Base-by-base conservation (phyloP, 2,888 invertebrate genomes). In the Cryptocheilus praepositus region DNA sequence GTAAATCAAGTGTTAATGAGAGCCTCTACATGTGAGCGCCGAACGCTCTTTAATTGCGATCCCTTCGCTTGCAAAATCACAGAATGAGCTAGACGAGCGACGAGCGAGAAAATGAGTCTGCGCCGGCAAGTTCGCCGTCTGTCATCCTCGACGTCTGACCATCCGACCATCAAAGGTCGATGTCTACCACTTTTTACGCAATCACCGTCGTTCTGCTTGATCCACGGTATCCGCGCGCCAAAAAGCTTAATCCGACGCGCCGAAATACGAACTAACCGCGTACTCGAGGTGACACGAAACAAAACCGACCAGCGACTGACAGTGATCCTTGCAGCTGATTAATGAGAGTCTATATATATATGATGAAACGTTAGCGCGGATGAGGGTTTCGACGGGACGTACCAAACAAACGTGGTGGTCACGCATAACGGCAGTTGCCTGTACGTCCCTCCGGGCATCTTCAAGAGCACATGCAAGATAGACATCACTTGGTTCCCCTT, bases 401-500 rank as follows among this genome's bases (percentile, higher is more conserved):
- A 95, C 93, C 98, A 97, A 92, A 98, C 98, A 90, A 99, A 99
- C 93, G 97, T 99, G 92, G 98, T 99, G 92, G 98, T 99, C 92
- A 94, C 95, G 92, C 94, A 95, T 94, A 97, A 97, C 93, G 99
- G 99, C 92, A 95, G 95, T 93, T 97, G 98, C 92, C 94, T 97
- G 92, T 98, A 98, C 95, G 96, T 99, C 92, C 99, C 99, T 89
- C 99, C 99, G 90, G 98, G 98, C 91, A 98, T 99, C 93, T 98
- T 99, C 94, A 98, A 98, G 94, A 98, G 98, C 94, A 99, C 98
- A 92, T 99, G 99, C 94, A 97, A 97, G 93, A 99, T 99, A 92
- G 98, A 99, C 94, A 99, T 99, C 94, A 98, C 98, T 91, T 99
- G 98, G 98, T 99, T 99, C 93, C 99, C 99, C 91, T 99, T 99